Conservation (phyloP, 2,797 vertebrate species). For the Acipenser oxyrinchus region DNA sequence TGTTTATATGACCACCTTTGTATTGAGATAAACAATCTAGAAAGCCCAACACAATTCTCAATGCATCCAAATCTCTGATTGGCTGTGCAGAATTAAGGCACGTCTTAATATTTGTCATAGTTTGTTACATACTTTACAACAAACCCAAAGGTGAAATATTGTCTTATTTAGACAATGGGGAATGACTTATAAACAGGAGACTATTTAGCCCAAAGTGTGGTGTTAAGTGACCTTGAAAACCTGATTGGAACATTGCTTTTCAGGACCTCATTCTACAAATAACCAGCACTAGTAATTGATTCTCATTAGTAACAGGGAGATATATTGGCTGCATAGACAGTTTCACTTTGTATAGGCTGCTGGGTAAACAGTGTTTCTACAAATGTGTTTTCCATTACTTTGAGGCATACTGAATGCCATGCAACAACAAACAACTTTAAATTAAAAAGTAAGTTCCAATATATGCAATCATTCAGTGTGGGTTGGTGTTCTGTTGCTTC, state of each 20-base stretch:
- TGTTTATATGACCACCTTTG: too few species aligned
- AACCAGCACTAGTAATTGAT: background rate
- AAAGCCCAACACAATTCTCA: too few species aligned
- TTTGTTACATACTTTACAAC: too few species aligned
- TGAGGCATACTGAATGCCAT: background rate
- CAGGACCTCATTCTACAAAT: conserved; percentile 4
- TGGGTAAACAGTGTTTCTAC: background rate
- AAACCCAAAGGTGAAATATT: too few species aligned
- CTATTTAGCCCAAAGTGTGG: background rate
- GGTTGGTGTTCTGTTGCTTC: too few species aligned
- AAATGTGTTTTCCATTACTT: background rate
- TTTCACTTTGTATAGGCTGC: background rate
- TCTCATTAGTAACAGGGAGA: background rate
- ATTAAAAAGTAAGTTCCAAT: too few species aligned
- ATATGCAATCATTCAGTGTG: too few species aligned
- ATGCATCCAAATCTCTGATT: too few species aligned
- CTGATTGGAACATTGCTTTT: background rate
- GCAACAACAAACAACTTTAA: background rate
- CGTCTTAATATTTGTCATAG: too few species aligned
- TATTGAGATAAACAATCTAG: too few species aligned
- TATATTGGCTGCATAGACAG: background rate
- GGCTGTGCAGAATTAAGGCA: too few species aligned
- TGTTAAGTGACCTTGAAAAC: conserved; percentile 3
- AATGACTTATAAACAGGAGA: background rate
- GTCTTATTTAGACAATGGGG: too few species aligned